A percentile compares a stretch with the other conserved stretches of the same genome.
Conservation (phyloP, 1,140 invertebrate genomes). For the Teleopsis dalmanni region DNA sequence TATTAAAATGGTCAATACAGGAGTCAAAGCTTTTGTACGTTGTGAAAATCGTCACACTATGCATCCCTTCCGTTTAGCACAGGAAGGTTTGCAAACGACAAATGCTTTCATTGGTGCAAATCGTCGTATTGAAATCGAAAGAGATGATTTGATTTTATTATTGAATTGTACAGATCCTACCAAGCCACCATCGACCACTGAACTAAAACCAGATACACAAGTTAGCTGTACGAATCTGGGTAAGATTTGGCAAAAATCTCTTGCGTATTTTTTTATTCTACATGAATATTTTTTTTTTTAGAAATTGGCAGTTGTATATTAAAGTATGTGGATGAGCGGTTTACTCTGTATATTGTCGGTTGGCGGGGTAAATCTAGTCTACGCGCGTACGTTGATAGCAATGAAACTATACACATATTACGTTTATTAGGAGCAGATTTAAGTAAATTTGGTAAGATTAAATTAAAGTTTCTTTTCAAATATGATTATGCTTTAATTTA, state of each 20-base stretch:
- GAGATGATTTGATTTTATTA: conserved; percentile 69
- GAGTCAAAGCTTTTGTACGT: conserved; percentile 82
- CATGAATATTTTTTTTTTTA: conserved; percentile 32
- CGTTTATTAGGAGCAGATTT: conserved; percentile 74
- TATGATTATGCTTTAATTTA: not conserved
- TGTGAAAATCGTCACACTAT: conserved; percentile 82
- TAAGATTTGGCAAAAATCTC: conserved; percentile 39
- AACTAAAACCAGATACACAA: conserved; percentile 57
- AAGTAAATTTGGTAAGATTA: conserved; percentile 63
- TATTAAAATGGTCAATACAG: conserved; percentile 90
- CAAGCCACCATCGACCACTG: conserved; percentile 60
- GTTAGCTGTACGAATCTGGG: conserved; percentile 57
- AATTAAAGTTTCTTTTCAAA: not conserved
- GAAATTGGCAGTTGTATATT: conserved; percentile 69
- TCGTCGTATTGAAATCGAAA: conserved; percentile 59
- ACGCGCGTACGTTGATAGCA: conserved; percentile 73
- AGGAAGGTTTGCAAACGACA: conserved; percentile 65
- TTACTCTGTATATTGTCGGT: conserved; percentile 67
- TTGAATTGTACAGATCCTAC: conserved; percentile 68
- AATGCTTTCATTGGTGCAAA: conserved; percentile 54
- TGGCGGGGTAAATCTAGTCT: conserved; percentile 85
- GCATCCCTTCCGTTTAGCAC: conserved; percentile 74
- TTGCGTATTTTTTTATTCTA: conserved; percentile 1
- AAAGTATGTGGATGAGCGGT: conserved; percentile 54
- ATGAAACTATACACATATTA: conserved; percentile 78